Evolutionary conservation across 2,113 vertebrate genomes (phyloP).

Genomic region (Gavia stellata): DNA sequence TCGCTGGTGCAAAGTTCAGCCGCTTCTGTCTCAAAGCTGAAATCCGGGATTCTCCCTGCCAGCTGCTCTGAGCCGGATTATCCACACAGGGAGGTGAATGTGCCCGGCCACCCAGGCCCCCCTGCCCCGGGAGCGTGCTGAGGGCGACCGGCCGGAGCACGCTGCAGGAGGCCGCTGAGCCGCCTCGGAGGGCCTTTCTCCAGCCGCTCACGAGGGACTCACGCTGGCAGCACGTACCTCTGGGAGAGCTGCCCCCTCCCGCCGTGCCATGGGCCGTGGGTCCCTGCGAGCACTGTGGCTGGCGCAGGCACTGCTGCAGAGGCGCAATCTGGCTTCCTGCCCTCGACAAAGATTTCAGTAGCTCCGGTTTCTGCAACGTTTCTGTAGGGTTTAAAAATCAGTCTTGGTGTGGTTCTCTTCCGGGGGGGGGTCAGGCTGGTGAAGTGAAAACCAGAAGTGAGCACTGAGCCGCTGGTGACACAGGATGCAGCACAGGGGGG

Average conservation of each 20-base stretch:
- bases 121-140: accelerated
- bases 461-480: not conserved
- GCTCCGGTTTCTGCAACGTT: not conserved
- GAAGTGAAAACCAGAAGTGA: not conserved
- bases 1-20: not conserved
- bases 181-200: accelerated
- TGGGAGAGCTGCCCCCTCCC: not conserved
- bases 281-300: accelerated
- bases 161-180: not conserved
- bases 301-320: not conserved
- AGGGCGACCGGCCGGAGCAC: accelerated
- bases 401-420: not conserved
- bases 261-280: accelerated
- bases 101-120: not conserved
- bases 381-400: not conserved
- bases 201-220: accelerated
- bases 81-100: not conserved
- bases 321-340: not conserved
- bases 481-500: accelerated
- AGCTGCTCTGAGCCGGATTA: not conserved
- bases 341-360: not conserved
- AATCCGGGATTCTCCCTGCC: not conserved
- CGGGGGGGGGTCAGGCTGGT: not conserved
- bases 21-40: not conserved
- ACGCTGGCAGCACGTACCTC: not conserved